phyloP scores from a whole-genome alignment of 2,113 vertebrate species.

The Arvicanthis niloticus region DNA sequence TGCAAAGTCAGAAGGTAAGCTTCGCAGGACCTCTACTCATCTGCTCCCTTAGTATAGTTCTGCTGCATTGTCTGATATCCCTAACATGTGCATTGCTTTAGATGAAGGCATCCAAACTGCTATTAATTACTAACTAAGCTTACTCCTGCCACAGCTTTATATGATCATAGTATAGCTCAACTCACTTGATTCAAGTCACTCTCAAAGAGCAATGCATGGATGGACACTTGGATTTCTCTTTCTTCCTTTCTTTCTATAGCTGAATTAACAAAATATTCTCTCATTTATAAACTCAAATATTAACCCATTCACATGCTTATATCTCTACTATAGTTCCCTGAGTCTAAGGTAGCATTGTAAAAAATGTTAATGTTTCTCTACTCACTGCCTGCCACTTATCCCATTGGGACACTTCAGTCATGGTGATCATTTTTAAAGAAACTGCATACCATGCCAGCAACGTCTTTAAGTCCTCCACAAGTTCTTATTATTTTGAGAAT shows the following conservation, averaged over 20 bases:
- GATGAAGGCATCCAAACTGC: too few relatives aligned
- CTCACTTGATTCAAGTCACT: neutral
- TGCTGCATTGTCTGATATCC: neutral
- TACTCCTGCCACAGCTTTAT: neutral
- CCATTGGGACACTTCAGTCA: neutral
- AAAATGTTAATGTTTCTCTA: neutral
- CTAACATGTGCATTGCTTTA: neutral
- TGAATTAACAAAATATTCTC: neutral
- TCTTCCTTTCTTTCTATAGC: neutral
- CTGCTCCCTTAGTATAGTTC: neutral
- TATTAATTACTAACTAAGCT: neutral
- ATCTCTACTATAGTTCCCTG: neutral
- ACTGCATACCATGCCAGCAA: neutral
- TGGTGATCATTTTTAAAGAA: neutral
- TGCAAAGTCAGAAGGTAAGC: neutral
- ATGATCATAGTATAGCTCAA: neutral
- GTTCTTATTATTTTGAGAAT: neutral
- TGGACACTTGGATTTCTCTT: neutral
- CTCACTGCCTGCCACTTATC: neutral
- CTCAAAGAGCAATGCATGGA: neutral
- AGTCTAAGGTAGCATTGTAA: neutral
- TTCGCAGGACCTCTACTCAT: neutral
- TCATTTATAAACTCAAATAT: neutral
- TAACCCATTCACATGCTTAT: neutral
- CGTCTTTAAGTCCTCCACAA: neutral